Conservation (phyloP, 2,888 invertebrate genomes). For the Teleogryllus oceanicus region DNA sequence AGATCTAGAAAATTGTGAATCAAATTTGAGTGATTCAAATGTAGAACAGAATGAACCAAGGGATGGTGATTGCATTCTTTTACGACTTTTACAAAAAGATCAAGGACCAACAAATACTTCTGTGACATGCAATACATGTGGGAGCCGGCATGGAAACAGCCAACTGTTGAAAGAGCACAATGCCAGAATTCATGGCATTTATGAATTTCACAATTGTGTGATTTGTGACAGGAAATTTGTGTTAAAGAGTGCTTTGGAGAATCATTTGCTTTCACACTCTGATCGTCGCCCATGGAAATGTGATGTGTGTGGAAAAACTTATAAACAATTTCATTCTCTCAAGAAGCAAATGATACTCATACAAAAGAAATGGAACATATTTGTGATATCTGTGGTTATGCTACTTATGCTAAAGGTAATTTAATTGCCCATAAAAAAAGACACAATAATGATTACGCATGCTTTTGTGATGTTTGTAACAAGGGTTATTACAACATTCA, state of each 20-base stretch:
- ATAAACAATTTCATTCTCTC: slow-evolving; percentile 38
- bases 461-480: slow-evolving; percentile 51
- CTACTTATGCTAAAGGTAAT: slow-evolving; percentile 44
- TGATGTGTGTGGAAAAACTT: slow-evolving; percentile 43
- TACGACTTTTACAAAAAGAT: too few relatives aligned
- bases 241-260: slow-evolving; percentile 41
- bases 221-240: slow-evolving; percentile 31
- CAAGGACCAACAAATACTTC: too few relatives aligned
- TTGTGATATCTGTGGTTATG: slow-evolving; percentile 44
- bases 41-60: background rate
- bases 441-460: slow-evolving; percentile 53
- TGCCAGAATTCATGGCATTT: too few relatives aligned
- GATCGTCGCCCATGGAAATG: slow-evolving; percentile 52
- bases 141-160: too few relatives aligned
- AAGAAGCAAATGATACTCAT: slow-evolving; percentile 45
- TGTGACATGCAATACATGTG: too few relatives aligned
- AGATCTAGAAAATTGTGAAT: too few relatives aligned
- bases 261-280: slow-evolving; percentile 49
- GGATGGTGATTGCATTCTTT: background rate
- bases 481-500: slow-evolving; percentile 55
- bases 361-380: slow-evolving; percentile 42
- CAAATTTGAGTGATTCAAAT: too few relatives aligned
- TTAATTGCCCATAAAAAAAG: slow-evolving; percentile 43
- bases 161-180: too few relatives aligned
- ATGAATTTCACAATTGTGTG: slow-evolving; percentile 42